These are phyloP conservation scores for Idaea straminata DNA, from an alignment of 2,888 invertebrate genomes.

Conservation along the genomic window DNA sequence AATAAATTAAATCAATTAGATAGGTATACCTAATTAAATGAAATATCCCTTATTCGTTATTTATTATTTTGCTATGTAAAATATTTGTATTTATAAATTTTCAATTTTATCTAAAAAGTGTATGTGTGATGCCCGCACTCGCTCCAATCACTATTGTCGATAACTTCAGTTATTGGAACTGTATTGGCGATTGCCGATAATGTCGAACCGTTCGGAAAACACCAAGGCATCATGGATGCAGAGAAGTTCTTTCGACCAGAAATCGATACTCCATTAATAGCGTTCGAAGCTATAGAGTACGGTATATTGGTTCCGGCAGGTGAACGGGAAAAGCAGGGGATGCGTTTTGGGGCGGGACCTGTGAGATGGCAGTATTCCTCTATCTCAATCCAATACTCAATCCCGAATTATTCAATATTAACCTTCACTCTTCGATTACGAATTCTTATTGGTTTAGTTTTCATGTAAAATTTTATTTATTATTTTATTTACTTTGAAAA, in stretches of 20 bases:
- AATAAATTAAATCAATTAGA: background rate
- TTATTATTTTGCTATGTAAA: background rate
- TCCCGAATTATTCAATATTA: background rate
- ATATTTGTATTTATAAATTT: background rate
- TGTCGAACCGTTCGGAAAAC: conserved; percentile 79
- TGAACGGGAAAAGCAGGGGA: conserved; percentile 37
- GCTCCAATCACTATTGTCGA: conserved; percentile 22
- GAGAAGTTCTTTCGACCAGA: conserved; percentile 68
- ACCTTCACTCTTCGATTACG: background rate
- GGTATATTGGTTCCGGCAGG: conserved; percentile 65
- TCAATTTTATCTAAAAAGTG: background rate
- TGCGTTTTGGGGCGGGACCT: conserved; percentile 41
- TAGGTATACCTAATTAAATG: background rate
- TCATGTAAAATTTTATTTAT: background rate
- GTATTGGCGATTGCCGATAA: conserved; percentile 79
- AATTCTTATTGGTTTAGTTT: background rate
- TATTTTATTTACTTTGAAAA: background rate
- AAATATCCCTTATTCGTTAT: too few species aligned
- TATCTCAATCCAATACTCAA: background rate
- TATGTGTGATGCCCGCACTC: background rate
- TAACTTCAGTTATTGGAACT: conserved; percentile 54
- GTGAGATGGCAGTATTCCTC: conserved; percentile 42
- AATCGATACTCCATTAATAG: conserved; percentile 77
- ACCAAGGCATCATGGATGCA: conserved; percentile 67
- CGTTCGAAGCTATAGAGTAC: conserved; percentile 63